A percentile compares a stretch with the other conserved stretches of the same genome.
These are phyloP conservation scores for Hecatera dysodea DNA, from an alignment of 2,888 invertebrate genomes.

Conservation along the genomic window DNA sequence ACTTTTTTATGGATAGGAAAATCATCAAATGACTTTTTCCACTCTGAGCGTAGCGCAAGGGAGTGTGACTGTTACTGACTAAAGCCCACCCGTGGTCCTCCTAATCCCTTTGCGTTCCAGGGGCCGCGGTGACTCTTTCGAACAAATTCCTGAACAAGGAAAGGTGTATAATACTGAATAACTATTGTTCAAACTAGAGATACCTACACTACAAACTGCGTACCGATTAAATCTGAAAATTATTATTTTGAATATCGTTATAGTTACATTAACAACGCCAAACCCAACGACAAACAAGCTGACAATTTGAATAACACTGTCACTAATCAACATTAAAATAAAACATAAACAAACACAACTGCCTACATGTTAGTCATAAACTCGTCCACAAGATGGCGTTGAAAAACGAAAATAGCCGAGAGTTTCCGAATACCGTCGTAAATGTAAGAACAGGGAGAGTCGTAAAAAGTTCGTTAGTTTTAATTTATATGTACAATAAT, in stretches of 20 bases:
- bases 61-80: too few species aligned
- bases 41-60: too few species aligned
- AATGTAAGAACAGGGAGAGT: slow-evolving; percentile 67
- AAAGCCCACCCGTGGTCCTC: too few species aligned
- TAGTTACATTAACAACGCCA: slow-evolving; percentile 10
- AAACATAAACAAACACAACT: slow-evolving; percentile 51
- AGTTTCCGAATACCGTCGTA: slow-evolving; percentile 68
- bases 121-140: too few species aligned
- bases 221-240: background rate
- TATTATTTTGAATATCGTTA: slow-evolving; percentile 23
- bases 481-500: slow-evolving; percentile 81
- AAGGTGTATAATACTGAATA: too few species aligned
- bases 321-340: slow-evolving; percentile 44
- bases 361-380: slow-evolving; percentile 54
- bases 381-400: slow-evolving; percentile 59
- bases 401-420: slow-evolving; percentile 63
- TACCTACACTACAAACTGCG: background rate
- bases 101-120: too few species aligned
- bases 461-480: slow-evolving; percentile 83
- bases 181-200: too few species aligned
- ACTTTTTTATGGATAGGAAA: too few species aligned
- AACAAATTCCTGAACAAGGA: too few species aligned
- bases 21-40: too few species aligned
- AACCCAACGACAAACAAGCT: slow-evolving; percentile 29
- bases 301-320: slow-evolving; percentile 49